These are phyloP conservation scores for Phataginus tetradactyla DNA, from an alignment of 2,797 vertebrate genomes.

Conservation along the genomic window DNA sequence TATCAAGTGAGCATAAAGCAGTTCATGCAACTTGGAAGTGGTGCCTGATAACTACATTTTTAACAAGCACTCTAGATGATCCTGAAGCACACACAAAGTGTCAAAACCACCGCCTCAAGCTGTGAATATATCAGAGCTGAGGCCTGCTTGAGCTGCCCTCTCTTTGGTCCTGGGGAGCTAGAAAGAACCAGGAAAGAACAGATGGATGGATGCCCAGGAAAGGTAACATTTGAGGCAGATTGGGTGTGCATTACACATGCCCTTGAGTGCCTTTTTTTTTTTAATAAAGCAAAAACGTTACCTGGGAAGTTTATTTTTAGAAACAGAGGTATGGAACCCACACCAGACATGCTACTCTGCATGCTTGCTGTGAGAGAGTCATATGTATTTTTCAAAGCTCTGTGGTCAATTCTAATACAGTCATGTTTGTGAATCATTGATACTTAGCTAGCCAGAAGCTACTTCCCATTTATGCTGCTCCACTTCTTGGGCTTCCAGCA, in stretches of 20 bases:
- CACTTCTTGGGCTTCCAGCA: not conserved
- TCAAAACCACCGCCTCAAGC: not conserved
- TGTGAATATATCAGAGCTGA: not conserved
- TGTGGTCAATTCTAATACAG: conserved; percentile 42
- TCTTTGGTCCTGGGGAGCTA: not conserved
- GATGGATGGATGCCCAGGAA: not conserved
- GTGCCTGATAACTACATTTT: not conserved
- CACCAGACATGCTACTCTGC: not conserved
- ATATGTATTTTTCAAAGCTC: conserved; percentile 13
- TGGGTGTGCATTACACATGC: not conserved
- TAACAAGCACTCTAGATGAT: not conserved
- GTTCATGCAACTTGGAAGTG: not conserved
- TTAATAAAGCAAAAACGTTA: conserved; percentile 29
- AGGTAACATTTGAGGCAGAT: not conserved
- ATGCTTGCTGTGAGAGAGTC: not conserved
- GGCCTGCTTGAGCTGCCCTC: not conserved
- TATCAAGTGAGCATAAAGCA: not conserved
- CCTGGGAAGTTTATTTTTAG: conserved; percentile 12
- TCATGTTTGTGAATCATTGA: conserved; percentile 18
- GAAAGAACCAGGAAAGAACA: not conserved
- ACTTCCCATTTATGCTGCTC: conserved; percentile 5
- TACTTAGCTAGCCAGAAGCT: not conserved
- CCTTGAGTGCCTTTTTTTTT: conserved; percentile 10
- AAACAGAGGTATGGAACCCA: not conserved
- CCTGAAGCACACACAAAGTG: not conserved